Evolutionary conservation across 2,888 invertebrate genomes (phyloP).

Genomic region (Griposia aprilina): DNA sequence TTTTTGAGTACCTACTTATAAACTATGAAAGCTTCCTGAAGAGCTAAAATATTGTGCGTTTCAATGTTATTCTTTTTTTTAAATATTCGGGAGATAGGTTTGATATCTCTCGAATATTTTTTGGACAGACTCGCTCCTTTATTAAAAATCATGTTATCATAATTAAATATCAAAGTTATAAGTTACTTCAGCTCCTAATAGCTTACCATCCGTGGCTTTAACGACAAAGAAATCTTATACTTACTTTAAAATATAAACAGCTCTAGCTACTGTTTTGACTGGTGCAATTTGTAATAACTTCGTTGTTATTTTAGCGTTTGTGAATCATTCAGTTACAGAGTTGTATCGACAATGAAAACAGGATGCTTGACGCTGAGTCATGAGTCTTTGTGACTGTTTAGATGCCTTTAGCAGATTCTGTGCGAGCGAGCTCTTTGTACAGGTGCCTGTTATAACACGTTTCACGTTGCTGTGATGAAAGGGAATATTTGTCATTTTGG

Average conservation of each 20-base stretch:
- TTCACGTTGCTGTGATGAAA: neutral
- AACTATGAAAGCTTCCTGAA: neutral
- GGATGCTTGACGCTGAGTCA: conserved; percentile 78
- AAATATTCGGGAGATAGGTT: neutral
- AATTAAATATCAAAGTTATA: neutral
- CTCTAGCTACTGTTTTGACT: conserved; percentile 64
- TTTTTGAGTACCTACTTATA: no score
- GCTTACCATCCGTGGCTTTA: neutral
- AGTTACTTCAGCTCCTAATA: neutral
- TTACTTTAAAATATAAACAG: conserved; percentile 32
- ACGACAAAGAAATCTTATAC: conserved; percentile 37
- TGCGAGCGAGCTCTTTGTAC: conserved; percentile 33
- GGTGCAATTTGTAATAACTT: conserved; percentile 60
- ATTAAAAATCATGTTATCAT: neutral
- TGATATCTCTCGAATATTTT: neutral
- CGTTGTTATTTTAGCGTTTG: conserved; percentile 69
- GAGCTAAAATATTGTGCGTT: neutral
- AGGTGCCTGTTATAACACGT: conserved; percentile 36
- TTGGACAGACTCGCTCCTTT: neutral
- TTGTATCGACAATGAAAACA: conserved; percentile 81
- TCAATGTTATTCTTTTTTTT: no score
- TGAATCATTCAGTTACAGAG: conserved; percentile 71
- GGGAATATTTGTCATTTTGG: neutral
- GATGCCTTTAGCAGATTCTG: conserved; percentile 50
- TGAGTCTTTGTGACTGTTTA: conserved; percentile 67